Conservation (phyloP, 35 echinoderm and acorn worm genomes). For the Chiridota heheva region DNA sequence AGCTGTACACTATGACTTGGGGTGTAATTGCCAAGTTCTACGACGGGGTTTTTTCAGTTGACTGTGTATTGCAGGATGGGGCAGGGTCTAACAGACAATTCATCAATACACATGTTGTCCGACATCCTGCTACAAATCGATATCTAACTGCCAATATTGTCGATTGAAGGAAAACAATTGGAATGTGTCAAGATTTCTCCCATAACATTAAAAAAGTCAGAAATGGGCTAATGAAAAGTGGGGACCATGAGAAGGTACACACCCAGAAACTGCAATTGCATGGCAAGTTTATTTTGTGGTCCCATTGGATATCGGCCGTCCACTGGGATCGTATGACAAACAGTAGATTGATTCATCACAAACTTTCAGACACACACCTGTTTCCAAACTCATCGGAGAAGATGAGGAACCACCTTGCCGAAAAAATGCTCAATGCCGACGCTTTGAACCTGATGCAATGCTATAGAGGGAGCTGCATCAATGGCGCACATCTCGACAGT, state of each 20-base stretch:
- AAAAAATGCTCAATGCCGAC: conserved; percentile 1
- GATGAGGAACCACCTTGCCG: conserved; percentile 40
- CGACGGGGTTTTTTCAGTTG: conserved; percentile 19
- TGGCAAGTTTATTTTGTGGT: conserved; percentile 4
- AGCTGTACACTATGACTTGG: conserved; percentile 29
- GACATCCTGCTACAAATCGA: neutral
- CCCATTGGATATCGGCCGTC: conserved; percentile 4
- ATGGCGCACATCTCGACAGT: neutral
- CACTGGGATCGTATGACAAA: conserved; percentile 10
- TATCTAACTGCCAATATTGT: conserved; percentile 6
- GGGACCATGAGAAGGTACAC: conserved; percentile 7
- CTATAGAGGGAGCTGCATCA: neutral
- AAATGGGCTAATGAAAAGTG: conserved; percentile 35
- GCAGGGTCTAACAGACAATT: conserved; percentile 28
- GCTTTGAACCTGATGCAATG: neutral
- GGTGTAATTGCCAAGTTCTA: conserved; percentile 20
- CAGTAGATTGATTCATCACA: conserved; percentile 20
- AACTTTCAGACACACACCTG: conserved; percentile 12
- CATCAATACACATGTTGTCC: neutral
- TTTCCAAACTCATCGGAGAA: conserved; percentile 11
- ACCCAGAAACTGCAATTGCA: neutral
- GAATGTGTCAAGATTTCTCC: conserved; percentile 30
- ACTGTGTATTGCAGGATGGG: conserved; percentile 30
- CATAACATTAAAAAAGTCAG: conserved; percentile 33
- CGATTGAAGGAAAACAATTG: neutral